Evolutionary conservation across 2,888 invertebrate genomes (phyloP), one percentile per base, ranked within the genome.

Genomic region (Herminia tarsipennalis): DNA sequence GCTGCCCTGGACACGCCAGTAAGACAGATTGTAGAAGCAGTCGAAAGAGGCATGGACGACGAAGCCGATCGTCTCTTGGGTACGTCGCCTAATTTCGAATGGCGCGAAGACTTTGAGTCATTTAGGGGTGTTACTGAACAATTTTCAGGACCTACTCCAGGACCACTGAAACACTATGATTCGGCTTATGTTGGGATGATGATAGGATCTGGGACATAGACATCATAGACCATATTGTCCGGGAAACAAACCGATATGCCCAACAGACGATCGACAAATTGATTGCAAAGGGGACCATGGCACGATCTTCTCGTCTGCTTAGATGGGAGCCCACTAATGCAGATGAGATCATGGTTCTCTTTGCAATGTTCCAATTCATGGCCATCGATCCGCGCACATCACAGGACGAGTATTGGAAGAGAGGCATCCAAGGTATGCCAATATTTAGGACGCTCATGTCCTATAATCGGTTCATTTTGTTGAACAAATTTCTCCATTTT

Each of bases 181-280:
- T 30, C 50, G 25, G 46, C 60, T 8, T 60, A 56, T 51, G 63
- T 60, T 37, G 55, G 47, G n/a, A n/a, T 17, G 63, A 63, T 44
- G 27, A 14, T 2, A 47, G 40, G 14, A 63, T 66, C 17, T 61
- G 55, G 53, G 34, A 32, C 44, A 25, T 40, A 17, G 49, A 43
- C 29, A 46, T 61, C 48, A 47, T 68, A 29, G 51, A 44, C 38
- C 38, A 6, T 30, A 56, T 69, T 24, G 63, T 14, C 5, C 8
- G 0, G 1, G 55, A 68, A 46, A 66, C 65, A 14, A 69, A 66
- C 40, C 28, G n/a, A n/a, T n/a, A n/a, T n/a, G n/a, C n/a, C n/a
- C n/a, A n/a, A n/a, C n/a, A n/a, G n/a, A n/a, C n/a, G 49, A 2
- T 68, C 10, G 25, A 25, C 2, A 10, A 6, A 3, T 25, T 25